Evolutionary conservation across 2,797 vertebrate genomes (phyloP), one percentile per base, ranked within the genome.

Genomic region (Pangasius djambal): DNA sequence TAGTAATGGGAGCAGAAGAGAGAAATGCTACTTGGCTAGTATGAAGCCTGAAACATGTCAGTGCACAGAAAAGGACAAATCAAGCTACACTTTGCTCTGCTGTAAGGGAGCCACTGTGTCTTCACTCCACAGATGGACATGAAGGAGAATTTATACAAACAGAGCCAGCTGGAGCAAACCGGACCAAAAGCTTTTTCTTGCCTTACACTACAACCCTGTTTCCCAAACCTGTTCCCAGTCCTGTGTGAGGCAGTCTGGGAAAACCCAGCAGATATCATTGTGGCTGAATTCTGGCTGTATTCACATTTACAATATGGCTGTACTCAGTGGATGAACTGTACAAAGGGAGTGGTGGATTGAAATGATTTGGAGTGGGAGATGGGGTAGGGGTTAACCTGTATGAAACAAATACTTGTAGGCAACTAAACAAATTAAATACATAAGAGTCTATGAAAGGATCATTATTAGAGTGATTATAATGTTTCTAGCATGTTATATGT

Each of bases 121-220:
- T 82, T 59, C 4, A 10, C 20, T 9, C 78, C 55, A 37, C 78
- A 59, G 78, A 81, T 59, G 31, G 78, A 59, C 78, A 82, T 37
- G 55, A 59, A 59, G 78, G 20, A 82, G 31, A 37, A 37, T 82
- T 59, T 82, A 82, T 22, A 59, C 52, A 57, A 81, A 37, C 31
- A 59, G 13, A 67, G 31, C 25, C 50, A 74, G 84, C 50, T 72
- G 84, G 50, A 15, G 40, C 18, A 72, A 34, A 86, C 67, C 25
- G 52, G 34, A 52, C 44, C n/a, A 69, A 86, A 70, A 70, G 50
- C 84, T 72, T 86, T 74, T 37, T 86, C 67, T 37, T 8, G 40
- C 37, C 40, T 57, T 55, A 70, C 65, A 59, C 52, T 59, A 37
- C 52, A 81, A 52, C 34, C 0, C 55, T 59, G 55, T 59, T 81